A percentile compares a stretch with the other conserved stretches of the same genome.
Evolutionary conservation across 1,140 invertebrate genomes (phyloP).

Genomic region (Drosophila kurseongensis): DNA sequence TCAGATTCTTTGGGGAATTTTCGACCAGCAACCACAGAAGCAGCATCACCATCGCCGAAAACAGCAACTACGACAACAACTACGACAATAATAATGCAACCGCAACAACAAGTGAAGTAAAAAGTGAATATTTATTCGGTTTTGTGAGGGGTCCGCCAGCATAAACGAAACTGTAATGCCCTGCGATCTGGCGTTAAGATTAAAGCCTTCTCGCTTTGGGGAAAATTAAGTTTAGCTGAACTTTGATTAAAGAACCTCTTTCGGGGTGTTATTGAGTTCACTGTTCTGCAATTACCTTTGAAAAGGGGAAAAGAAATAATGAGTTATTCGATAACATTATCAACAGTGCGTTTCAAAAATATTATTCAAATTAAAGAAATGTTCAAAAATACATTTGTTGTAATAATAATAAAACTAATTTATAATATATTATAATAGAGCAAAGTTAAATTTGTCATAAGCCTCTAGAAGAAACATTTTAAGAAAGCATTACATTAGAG

Average conservation of each 20-base stretch:
- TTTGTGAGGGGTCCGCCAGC: slow-evolving; percentile 25
- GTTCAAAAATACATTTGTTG: too few relatives aligned
- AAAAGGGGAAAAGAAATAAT: slow-evolving; percentile 9
- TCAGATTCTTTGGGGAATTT: slow-evolving; percentile 81
- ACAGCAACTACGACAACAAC: slow-evolving; percentile 33
- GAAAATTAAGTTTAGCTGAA: slow-evolving; percentile 36
- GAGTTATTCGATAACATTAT: background rate
- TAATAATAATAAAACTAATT: too few relatives aligned
- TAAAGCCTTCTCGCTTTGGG: slow-evolving; percentile 22
- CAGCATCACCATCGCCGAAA: slow-evolving; percentile 21
- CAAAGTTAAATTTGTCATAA: too few relatives aligned
- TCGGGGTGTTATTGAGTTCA: slow-evolving; percentile 4
- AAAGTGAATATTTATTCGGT: slow-evolving; percentile 73
- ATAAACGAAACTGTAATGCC: slow-evolving; percentile 54
- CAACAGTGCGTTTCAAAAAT: background rate
- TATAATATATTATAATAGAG: too few relatives aligned
- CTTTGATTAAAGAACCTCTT: slow-evolving; percentile 18
- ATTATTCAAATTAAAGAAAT: too few relatives aligned
- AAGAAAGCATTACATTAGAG: too few relatives aligned
- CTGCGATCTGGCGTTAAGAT: slow-evolving; percentile 50
- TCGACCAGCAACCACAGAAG: slow-evolving; percentile 68
- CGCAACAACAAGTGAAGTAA: slow-evolving; percentile 55
- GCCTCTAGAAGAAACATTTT: too few relatives aligned
- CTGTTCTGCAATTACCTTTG: slow-evolving; percentile 25
- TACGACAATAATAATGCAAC: slow-evolving; percentile 53